phyloP scores from a whole-genome alignment of 2,797 vertebrate genomes.

The Pangasius macronema region DNA sequence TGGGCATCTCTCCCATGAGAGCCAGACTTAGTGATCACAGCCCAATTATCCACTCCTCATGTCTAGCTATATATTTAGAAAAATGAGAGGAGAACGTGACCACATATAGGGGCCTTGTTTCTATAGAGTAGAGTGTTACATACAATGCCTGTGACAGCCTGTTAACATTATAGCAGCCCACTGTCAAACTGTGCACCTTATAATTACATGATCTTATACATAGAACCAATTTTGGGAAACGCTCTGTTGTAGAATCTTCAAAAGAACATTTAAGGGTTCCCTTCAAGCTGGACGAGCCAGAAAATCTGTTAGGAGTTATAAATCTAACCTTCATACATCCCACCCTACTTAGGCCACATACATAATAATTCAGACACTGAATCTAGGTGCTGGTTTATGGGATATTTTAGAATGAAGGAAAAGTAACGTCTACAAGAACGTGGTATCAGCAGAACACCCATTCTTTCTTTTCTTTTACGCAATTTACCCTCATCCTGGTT shows the following conservation, averaged over 20 bases:
- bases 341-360: neutral
- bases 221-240: neutral
- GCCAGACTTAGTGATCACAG: conserved; percentile 25
- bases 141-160: conserved; percentile 5
- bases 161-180: conserved; percentile 7
- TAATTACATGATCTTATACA: neutral
- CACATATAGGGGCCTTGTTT: neutral
- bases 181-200: neutral
- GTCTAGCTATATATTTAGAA: conserved; percentile 34
- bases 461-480: neutral
- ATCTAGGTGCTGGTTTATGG: too few relatives aligned
- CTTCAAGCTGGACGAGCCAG: neutral
- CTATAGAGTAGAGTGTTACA: conserved; percentile 14
- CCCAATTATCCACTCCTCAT: neutral
- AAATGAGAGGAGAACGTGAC: conserved; percentile 15
- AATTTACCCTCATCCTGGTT: neutral
- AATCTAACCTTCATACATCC: conserved; percentile 1
- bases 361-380: neutral
- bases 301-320: neutral
- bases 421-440: too few relatives aligned
- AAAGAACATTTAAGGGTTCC: neutral
- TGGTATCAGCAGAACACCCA: too few relatives aligned
- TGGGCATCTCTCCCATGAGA: conserved; percentile 43
- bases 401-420: too few relatives aligned
- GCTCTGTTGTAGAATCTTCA: neutral